phyloP scores from a whole-genome alignment of 2,797 vertebrate species.

The Coendou prehensilis region DNA sequence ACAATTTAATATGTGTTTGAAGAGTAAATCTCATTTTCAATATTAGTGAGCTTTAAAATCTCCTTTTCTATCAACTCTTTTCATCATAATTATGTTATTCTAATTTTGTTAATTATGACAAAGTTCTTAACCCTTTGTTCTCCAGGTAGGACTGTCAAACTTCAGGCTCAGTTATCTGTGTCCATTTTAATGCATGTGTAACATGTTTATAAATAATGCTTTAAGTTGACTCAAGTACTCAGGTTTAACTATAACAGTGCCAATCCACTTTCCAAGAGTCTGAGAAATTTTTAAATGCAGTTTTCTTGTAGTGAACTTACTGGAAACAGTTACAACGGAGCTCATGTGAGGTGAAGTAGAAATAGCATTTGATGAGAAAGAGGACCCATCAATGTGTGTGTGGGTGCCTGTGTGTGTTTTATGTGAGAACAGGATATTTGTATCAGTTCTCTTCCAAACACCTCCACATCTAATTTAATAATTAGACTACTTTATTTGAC shows the following conservation, averaged over 20 bases:
- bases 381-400: neutral
- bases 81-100: neutral
- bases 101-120: neutral
- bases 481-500: neutral
- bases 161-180: neutral
- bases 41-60: neutral
- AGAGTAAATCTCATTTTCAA: conserved; percentile 31
- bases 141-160: neutral
- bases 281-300: neutral
- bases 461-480: neutral
- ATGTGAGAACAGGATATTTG: neutral
- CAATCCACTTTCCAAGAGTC: neutral
- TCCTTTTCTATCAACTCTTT: neutral
- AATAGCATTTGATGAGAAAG: neutral
- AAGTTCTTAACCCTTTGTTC: neutral
- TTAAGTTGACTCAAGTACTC: neutral
- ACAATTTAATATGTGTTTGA: conserved; percentile 31
- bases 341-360: neutral
- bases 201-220: neutral
- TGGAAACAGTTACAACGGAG: neutral
- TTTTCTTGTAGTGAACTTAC: neutral
- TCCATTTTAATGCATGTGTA: neutral
- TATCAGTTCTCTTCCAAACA: neutral
- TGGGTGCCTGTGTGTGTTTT: neutral
- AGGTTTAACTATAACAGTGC: neutral